Conservation (phyloP, 2,797 vertebrate genomes). For the Sebastes kiyomatsui region DNA sequence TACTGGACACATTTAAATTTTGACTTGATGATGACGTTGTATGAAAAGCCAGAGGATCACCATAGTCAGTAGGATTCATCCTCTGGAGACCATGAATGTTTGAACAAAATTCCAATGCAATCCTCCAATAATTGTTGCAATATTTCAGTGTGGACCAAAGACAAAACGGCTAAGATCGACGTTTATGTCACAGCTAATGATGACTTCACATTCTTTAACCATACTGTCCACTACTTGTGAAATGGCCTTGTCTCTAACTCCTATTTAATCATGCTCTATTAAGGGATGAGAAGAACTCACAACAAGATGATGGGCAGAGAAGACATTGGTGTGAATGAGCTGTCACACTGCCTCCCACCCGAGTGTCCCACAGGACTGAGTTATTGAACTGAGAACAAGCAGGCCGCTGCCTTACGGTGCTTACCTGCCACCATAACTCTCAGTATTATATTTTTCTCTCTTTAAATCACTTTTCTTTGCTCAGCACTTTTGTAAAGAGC, state of each 20-base stretch:
- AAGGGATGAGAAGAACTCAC: neutral
- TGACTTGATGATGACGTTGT: neutral
- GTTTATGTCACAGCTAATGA: neutral
- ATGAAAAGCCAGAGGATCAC: neutral
- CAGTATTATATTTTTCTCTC: neutral
- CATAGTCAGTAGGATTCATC: neutral
- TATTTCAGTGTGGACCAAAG: neutral
- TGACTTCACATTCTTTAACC: too few species aligned
- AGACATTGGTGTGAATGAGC: neutral
- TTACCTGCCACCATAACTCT: neutral
- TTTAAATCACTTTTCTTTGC: constrained; percentile 3
- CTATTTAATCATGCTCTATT: neutral
- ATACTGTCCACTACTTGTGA: neutral
- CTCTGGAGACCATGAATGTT: neutral
- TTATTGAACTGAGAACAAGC: neutral
- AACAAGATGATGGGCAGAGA: neutral
- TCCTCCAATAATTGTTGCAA: neutral
- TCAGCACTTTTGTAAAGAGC: neutral
- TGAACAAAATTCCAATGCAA: neutral
- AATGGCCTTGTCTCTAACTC: neutral
- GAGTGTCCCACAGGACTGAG: neutral
- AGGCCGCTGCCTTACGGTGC: neutral
- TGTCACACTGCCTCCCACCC: neutral
- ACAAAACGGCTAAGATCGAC: neutral
- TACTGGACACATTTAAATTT: neutral